phyloP scores from a whole-genome alignment of 2,113 vertebrate species.

The Vulpes vulpes region DNA sequence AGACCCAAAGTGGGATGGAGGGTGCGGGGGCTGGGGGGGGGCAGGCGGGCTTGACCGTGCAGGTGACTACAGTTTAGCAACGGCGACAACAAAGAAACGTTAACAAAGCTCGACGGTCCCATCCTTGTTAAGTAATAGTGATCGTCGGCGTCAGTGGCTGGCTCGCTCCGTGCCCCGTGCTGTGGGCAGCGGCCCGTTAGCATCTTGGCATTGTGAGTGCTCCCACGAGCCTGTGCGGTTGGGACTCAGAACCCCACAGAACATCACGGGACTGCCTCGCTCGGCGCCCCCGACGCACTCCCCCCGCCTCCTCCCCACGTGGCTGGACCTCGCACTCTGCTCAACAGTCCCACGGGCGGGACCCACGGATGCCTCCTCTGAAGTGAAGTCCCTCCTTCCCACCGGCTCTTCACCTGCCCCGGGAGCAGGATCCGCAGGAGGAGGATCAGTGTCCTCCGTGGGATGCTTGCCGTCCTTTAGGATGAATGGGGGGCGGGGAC shows the following conservation, averaged over 20 bases:
- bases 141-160: accelerated
- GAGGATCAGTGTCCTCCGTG: background rate
- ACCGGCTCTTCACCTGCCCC: background rate
- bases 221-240: background rate
- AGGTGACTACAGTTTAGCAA: too few species aligned
- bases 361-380: accelerated
- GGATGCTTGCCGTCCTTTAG: accelerated
- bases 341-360: too few species aligned
- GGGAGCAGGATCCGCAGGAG: too few species aligned
- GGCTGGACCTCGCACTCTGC: too few species aligned
- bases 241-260: background rate
- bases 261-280: background rate
- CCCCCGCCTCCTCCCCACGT: accelerated
- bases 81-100: background rate
- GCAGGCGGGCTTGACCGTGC: background rate
- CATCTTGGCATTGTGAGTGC: too few species aligned
- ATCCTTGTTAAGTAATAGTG: background rate
- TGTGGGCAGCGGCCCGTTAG: background rate
- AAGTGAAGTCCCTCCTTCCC: background rate
- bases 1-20: too few species aligned
- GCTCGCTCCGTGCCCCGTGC: background rate
- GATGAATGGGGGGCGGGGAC: too few species aligned
- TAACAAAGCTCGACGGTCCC: too few species aligned
- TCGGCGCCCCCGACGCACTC: background rate
- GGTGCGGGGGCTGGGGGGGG: too few species aligned